Percentiles rank a stretch among this genome's conserved stretches.
These are phyloP conservation scores for Ivindomyrus marchei DNA, from an alignment of 2,113 vertebrate genomes.

Conservation along the genomic window DNA sequence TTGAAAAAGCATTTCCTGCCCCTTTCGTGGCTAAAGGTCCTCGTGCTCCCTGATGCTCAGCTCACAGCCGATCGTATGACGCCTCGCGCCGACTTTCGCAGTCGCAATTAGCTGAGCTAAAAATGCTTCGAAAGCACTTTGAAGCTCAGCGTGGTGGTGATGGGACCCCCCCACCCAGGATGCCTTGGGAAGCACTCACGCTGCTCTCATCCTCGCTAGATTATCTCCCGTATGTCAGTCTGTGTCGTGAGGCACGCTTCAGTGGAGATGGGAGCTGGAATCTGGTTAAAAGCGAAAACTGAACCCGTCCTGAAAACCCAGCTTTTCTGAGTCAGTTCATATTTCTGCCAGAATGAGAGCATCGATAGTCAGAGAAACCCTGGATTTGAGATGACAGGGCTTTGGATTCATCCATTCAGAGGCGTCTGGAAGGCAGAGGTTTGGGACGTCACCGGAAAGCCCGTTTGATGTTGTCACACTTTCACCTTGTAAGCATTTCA, in stretches of 20 bases:
- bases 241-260: slow-evolving; percentile 23
- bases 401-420: not conserved
- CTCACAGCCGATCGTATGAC: slow-evolving; percentile 25
- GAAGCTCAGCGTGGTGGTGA: slow-evolving; percentile 46
- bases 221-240: slow-evolving; percentile 13
- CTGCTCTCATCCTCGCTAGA: slow-evolving; percentile 36
- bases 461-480: not conserved
- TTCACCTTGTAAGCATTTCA: not conserved
- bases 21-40: slow-evolving; percentile 8
- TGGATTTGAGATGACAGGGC: not conserved
- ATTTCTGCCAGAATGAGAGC: not conserved
- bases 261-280: slow-evolving; percentile 10
- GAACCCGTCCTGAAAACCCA: not conserved
- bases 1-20: slow-evolving; percentile 7
- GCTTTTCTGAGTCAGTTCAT: not conserved
- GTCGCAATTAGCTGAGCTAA: slow-evolving; percentile 46
- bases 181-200: slow-evolving; percentile 49
- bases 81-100: slow-evolving; percentile 35
- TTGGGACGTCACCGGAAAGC: not conserved
- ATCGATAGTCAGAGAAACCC: not conserved
- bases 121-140: slow-evolving; percentile 50
- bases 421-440: not conserved
- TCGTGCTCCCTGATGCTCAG: slow-evolving; percentile 6
- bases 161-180: slow-evolving; percentile 33
- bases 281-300: not conserved